These are phyloP conservation scores for Macroramphosus scolopax DNA, from an alignment of 2,797 vertebrate genomes.

Conservation along the genomic window DNA sequence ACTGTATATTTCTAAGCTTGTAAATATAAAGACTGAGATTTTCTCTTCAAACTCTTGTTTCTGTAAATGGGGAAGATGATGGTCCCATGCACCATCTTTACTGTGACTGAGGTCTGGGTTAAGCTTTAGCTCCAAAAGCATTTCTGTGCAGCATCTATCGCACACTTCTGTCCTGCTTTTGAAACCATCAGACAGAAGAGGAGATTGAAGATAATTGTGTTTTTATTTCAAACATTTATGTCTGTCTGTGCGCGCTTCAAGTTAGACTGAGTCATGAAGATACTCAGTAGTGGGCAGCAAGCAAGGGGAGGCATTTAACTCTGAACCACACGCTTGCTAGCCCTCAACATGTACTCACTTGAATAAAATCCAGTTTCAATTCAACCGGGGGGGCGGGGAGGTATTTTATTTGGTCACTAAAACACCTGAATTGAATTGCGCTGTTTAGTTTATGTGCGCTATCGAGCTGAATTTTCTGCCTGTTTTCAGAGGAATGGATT, in stretches of 20 bases:
- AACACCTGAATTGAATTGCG: conserved; percentile 46
- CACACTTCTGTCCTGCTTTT: conserved; percentile 44
- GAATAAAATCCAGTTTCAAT: conserved; percentile 79
- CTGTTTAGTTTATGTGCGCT: conserved; percentile 37
- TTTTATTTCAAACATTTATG: conserved; percentile 41
- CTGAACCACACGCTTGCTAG: conserved; percentile 42
- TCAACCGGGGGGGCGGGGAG: conserved; percentile 58
- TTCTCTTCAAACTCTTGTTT: conserved; percentile 48
- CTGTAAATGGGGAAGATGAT: conserved; percentile 51
- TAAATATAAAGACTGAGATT: conserved; percentile 67
- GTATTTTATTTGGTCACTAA: conserved; percentile 67
- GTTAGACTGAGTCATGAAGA: conserved; percentile 49
- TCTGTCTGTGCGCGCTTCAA: conserved; percentile 37
- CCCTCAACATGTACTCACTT: conserved; percentile 70
- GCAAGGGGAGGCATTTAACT: conserved; percentile 19
- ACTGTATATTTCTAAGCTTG: conserved; percentile 68
- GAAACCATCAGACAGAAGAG: conserved; percentile 48
- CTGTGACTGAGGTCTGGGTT: conserved; percentile 59
- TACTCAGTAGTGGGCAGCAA: conserved; percentile 31
- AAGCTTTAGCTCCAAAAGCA: conserved; percentile 55
- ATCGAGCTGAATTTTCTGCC: too few relatives aligned
- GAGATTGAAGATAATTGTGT: conserved; percentile 52
- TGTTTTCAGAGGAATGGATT: conserved; percentile 29
- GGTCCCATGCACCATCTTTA: conserved; percentile 44
- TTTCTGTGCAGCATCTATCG: conserved; percentile 44